These are phyloP conservation scores for Deilephila elpenor DNA, from an alignment of 2,888 invertebrate genomes.

Conservation along the genomic window DNA sequence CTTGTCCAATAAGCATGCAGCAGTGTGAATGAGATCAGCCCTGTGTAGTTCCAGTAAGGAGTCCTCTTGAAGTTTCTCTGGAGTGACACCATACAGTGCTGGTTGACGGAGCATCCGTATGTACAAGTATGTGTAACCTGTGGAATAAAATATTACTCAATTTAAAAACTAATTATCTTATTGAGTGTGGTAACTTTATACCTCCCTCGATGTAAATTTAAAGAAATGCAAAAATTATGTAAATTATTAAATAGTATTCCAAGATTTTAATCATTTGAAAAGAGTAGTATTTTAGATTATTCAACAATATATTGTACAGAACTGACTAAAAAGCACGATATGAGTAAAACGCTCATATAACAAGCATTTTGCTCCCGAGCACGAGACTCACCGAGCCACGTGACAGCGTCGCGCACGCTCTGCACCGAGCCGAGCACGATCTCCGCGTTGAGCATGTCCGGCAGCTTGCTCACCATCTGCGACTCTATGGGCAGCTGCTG, in stretches of 20 bases:
- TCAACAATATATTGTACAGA: not conserved
- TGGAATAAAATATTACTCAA: not conserved
- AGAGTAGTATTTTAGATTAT: not conserved
- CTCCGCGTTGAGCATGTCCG: conserved; percentile 99
- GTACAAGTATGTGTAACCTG: conserved; percentile 98
- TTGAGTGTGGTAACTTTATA: no score
- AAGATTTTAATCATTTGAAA: no score
- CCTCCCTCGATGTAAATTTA: no score
- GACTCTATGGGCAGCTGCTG: conserved; percentile 99
- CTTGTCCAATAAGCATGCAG: conserved; percentile 93
- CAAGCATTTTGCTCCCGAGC: not conserved
- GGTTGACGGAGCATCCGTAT: conserved; percentile 97
- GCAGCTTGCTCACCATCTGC: conserved; percentile 95
- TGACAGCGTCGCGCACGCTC: conserved; percentile 93
- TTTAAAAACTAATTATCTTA: not conserved
- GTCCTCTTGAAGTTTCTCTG: conserved; percentile 92
- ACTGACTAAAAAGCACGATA: not conserved
- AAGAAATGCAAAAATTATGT: no score
- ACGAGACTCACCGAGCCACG: conserved; percentile 90
- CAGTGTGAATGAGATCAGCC: conserved; percentile 98
- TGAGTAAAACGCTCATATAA: not conserved
- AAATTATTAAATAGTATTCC: no score
- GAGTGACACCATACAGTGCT: conserved; percentile 93
- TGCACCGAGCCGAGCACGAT: conserved; percentile 97
- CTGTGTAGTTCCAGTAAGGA: conserved; percentile 93